Evolutionary conservation across 2,797 vertebrate species (phyloP).

Genomic region (Moxostoma hubbsi): DNA sequence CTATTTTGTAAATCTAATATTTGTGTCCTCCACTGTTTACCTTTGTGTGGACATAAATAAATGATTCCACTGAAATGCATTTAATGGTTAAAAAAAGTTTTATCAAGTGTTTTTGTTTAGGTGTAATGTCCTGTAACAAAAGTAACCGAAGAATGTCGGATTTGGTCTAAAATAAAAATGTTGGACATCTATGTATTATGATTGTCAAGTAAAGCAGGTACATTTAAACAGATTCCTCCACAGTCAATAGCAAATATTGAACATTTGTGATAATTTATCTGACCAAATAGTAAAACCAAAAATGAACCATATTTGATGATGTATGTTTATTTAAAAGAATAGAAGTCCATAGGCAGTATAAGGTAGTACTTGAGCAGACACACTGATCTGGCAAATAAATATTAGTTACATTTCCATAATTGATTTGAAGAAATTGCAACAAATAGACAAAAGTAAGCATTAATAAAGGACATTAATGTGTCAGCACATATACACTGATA

Average conservation of each 20-base stretch:
- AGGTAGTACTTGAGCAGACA: slow-evolving; percentile 79
- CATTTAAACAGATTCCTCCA: neutral
- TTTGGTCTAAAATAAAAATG: neutral
- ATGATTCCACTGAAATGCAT: no score
- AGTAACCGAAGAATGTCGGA: neutral
- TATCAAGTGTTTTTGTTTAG: no score
- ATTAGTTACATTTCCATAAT: slow-evolving; percentile 78
- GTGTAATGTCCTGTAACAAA: neutral
- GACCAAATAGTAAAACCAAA: neutral
- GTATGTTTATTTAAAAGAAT: slow-evolving; percentile 56
- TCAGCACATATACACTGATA: slow-evolving; percentile 85
- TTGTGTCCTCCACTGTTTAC: no score
- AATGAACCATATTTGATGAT: slow-evolving; percentile 12
- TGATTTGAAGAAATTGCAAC: slow-evolving; percentile 73
- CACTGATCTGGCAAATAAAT: slow-evolving; percentile 85
- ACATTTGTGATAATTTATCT: no score
- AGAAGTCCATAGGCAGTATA: slow-evolving; percentile 50
- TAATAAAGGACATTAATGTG: slow-evolving; percentile 69
- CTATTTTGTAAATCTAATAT: no score
- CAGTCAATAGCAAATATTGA: neutral
- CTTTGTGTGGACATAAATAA: no score
- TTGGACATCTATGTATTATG: no score
- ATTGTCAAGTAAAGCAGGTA: neutral
- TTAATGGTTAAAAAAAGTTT: no score
- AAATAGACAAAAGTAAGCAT: slow-evolving; percentile 54